phyloP scores from a whole-genome alignment of 1,140 invertebrate species.

The Vanessa atalanta region DNA sequence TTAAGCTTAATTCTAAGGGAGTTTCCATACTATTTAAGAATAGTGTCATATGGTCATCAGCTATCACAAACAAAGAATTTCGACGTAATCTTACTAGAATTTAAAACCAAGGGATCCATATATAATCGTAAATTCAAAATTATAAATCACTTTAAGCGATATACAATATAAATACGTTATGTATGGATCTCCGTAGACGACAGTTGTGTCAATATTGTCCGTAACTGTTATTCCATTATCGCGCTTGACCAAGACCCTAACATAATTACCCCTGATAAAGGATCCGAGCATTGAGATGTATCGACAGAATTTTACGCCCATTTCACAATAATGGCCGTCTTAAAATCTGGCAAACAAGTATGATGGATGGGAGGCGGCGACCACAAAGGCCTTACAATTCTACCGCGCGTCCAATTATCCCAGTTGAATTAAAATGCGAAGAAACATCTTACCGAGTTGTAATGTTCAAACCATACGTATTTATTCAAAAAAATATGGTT shows the following conservation, averaged over 20 bases:
- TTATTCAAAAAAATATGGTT: too few relatives aligned
- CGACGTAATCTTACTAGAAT: too few relatives aligned
- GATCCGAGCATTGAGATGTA: constrained; percentile 58
- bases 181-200: too few relatives aligned
- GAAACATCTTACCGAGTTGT: neutral
- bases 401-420: constrained; percentile 56
- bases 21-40: too few relatives aligned
- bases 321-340: constrained; percentile 61
- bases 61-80: too few relatives aligned
- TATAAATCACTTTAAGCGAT: too few relatives aligned
- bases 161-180: too few relatives aligned
- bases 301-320: constrained; percentile 67
- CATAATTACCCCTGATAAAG: constrained; percentile 60
- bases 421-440: constrained; percentile 28
- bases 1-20: too few relatives aligned
- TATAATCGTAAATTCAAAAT: too few relatives aligned
- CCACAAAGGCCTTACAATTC: constrained; percentile 58
- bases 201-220: neutral
- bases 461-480: too few relatives aligned
- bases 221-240: constrained; percentile 40
- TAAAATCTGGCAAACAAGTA: constrained; percentile 53
- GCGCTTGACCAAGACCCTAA: constrained; percentile 41
- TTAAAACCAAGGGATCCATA: too few relatives aligned
- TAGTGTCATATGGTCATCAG: too few relatives aligned
- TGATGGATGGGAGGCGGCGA: constrained; percentile 63